A percentile compares a stretch with the other conserved stretches of the same genome.
Conservation (phyloP, 2,797 vertebrate species). For the Spinus olivaceus region DNA sequence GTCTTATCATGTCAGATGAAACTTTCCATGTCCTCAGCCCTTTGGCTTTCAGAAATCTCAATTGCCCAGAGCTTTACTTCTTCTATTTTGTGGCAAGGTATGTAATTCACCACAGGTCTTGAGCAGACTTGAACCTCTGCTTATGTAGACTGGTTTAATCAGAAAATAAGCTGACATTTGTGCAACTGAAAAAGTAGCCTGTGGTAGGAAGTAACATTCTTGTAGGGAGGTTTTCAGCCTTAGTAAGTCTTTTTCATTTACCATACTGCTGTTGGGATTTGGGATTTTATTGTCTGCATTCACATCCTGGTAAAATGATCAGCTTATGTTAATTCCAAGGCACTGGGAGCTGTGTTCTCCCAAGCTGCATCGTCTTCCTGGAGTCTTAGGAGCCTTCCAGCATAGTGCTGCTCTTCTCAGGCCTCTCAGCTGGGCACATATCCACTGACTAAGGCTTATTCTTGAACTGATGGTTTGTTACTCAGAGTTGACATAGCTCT, state of each 20-base stretch:
- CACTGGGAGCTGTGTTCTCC: not conserved
- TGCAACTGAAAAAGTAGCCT: not conserved
- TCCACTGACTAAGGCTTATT: not conserved
- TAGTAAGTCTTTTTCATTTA: not conserved
- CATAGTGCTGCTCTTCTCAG: not conserved
- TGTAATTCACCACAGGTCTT: not conserved
- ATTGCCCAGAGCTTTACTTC: not conserved
- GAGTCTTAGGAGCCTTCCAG: not conserved
- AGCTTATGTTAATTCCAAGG: not conserved
- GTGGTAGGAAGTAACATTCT: not conserved
- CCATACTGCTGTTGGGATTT: not conserved
- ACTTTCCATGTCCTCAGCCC: not conserved
- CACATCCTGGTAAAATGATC: not conserved
- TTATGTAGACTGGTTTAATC: not conserved
- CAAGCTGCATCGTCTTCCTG: not conserved
- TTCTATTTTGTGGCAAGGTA: not conserved
- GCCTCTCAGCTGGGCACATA: not conserved
- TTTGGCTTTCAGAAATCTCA: not conserved
- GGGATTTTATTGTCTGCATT: not conserved
- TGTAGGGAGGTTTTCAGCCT: not conserved
- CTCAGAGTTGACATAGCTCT: not conserved
- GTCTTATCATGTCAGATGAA: not conserved
- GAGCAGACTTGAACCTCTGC: not conserved
- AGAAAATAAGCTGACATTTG: not conserved
- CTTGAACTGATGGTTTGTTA: not conserved